These are phyloP conservation scores for Siniperca knerii DNA, from an alignment of 2,113 vertebrate species.

Conservation along the genomic window DNA sequence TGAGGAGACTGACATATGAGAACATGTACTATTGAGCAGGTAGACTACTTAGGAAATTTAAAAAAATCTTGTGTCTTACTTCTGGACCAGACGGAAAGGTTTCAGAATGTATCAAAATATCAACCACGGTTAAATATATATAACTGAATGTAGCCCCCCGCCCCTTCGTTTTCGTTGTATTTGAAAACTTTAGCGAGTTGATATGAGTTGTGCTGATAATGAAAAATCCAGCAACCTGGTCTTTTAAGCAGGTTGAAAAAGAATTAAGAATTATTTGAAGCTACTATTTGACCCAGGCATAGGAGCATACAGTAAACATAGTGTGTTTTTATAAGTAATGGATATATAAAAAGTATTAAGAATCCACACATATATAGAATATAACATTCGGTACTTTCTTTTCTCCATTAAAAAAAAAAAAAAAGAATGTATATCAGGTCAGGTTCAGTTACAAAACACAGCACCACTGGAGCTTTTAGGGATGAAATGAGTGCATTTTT, in stretches of 20 bases:
- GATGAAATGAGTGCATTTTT: conserved; percentile 18
- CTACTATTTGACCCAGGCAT: neutral
- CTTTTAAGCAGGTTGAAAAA: neutral
- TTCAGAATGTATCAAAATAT: neutral
- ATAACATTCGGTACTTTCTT: neutral
- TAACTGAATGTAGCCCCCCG: neutral
- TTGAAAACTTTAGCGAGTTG: neutral
- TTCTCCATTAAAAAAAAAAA: conserved; percentile 7
- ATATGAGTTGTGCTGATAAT: neutral
- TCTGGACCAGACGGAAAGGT: neutral
- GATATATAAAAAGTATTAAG: neutral
- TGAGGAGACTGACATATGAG: neutral
- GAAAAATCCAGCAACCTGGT: neutral
- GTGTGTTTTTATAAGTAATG: neutral
- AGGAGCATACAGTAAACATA: neutral
- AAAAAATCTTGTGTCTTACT: neutral
- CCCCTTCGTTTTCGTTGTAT: too few species aligned
- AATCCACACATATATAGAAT: neutral
- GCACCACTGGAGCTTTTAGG: conserved; percentile 10
- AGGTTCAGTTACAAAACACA: neutral
- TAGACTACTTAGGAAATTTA: too few species aligned
- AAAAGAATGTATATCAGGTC: neutral
- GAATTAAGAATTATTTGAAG: neutral
- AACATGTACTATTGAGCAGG: neutral
- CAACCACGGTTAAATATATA: neutral